phyloP scores from a whole-genome alignment of 2,113 vertebrate genomes.

The Urocolius indicus region DNA sequence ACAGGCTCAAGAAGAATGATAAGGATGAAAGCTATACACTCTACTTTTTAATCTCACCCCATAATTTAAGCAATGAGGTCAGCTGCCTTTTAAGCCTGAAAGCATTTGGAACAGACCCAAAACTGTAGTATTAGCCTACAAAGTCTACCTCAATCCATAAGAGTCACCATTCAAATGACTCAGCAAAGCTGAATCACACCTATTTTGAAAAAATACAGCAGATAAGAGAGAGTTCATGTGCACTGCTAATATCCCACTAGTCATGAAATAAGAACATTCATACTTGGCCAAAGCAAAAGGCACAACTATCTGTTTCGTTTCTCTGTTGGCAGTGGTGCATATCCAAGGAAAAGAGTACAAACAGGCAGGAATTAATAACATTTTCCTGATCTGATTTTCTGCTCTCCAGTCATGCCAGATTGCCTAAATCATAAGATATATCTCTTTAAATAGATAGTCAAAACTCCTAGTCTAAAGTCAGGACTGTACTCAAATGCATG shows the following conservation, averaged over 20 bases:
- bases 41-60: background rate
- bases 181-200: background rate
- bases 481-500: fast-evolving
- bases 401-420: background rate
- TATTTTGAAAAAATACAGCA: background rate
- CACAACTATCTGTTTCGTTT: background rate
- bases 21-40: background rate
- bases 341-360: background rate
- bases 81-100: background rate
- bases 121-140: background rate
- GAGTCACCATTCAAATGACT: background rate
- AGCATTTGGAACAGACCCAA: background rate
- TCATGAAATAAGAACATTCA: background rate
- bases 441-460: background rate
- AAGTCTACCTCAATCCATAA: background rate
- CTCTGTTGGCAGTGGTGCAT: background rate
- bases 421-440: background rate
- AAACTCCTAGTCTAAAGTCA: background rate
- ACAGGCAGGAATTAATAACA: background rate
- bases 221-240: background rate
- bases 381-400: background rate
- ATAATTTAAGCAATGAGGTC: background rate
- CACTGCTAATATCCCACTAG: background rate
- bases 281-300: background rate
- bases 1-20: background rate